Evolutionary conservation across 92 coral and sea anemone genomes (phyloP).

Genomic region (Zoanthus sociatus): DNA sequence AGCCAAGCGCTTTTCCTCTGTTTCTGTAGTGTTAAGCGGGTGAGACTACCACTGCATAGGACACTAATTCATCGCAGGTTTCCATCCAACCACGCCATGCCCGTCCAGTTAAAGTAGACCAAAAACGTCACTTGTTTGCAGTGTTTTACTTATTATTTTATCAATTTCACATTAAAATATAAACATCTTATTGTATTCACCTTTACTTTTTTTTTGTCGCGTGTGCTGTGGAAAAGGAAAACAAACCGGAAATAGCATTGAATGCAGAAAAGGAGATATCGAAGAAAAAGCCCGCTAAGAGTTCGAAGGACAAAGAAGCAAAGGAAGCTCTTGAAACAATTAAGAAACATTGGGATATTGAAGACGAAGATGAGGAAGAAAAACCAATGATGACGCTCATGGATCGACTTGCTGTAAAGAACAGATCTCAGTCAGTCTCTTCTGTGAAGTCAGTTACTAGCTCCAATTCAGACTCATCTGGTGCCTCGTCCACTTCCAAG

Average conservation of each 20-base stretch:
- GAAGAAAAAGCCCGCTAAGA: constrained; percentile 13
- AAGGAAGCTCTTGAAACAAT: constrained; percentile 31
- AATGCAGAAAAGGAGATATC: neutral
- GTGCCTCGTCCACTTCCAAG: neutral
- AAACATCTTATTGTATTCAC: no score
- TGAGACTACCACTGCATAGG: no score
- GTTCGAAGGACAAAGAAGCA: neutral
- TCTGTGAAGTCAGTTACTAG: constrained; percentile 15
- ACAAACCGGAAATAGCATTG: neutral
- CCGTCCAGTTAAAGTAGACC: no score
- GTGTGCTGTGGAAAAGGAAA: neutral
- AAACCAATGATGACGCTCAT: constrained; percentile 35
- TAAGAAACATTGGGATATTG: constrained; percentile 23
- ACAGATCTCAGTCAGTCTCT: constrained; percentile 12
- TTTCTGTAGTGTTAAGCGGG: no score
- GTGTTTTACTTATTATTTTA: no score
- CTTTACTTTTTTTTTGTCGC: no score
- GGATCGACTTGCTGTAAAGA: constrained; percentile 40
- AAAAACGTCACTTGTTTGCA: no score
- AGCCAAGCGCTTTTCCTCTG: no score
- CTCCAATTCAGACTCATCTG: constrained; percentile 14
- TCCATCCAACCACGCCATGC: no score
- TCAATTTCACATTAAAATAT: no score
- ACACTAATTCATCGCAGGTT: no score
- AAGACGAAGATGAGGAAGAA: constrained; percentile 5